Percentiles rank a stretch among this genome's conserved stretches.
Conservation (phyloP, 2,888 invertebrate genomes). For the Hedya salicella region DNA sequence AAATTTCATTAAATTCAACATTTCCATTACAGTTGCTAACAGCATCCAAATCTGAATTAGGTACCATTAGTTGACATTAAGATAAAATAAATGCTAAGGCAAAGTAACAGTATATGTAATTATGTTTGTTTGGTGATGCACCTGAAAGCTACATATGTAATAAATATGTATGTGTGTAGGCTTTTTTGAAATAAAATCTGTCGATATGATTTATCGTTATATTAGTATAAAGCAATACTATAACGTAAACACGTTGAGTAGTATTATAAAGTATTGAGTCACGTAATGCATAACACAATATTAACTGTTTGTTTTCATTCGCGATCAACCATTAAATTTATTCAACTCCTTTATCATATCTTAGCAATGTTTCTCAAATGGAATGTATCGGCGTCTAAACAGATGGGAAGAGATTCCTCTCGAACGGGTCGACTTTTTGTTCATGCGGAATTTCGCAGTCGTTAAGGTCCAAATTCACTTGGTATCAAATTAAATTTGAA, state of each 20-base stretch:
- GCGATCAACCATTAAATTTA: slow-evolving; percentile 15
- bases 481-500: slow-evolving; percentile 64
- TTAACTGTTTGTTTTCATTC: slow-evolving; percentile 11
- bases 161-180: no score
- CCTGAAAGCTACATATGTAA: no score
- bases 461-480: slow-evolving; percentile 31
- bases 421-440: slow-evolving; percentile 30
- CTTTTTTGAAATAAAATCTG: not conserved
- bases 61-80: no score
- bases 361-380: slow-evolving; percentile 34
- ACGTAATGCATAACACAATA: not conserved
- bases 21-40: no score
- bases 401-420: slow-evolving; percentile 34
- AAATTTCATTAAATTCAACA: no score
- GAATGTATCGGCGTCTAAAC: slow-evolving; percentile 46
- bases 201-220: not conserved
- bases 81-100: no score
- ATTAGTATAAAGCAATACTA: not conserved
- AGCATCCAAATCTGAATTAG: no score
- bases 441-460: slow-evolving; percentile 36
- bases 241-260: not conserved
- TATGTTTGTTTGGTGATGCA: no score
- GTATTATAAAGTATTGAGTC: not conserved
- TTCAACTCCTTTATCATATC: slow-evolving; percentile 27
- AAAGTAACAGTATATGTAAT: no score